Evolutionary conservation across 2,888 invertebrate species (phyloP), one percentile per base, ranked within the genome.

Genomic region (Cryptus armator): DNA sequence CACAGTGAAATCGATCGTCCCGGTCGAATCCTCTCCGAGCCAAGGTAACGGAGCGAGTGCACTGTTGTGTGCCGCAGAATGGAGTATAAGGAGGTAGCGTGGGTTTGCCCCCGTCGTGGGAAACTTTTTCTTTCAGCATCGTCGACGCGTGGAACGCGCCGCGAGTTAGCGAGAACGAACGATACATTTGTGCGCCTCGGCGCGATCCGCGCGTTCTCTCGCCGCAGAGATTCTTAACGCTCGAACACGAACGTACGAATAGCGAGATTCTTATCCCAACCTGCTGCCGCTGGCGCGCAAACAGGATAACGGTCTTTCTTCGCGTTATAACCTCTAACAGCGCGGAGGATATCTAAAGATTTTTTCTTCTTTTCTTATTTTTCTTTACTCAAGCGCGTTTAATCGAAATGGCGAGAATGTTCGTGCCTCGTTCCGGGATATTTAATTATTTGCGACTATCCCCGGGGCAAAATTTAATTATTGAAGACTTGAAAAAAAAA

Each of bases 91-190:
- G n/a, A 48, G 72, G 81, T 37, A 84, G 83, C 77, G 84, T 87
- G 74, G 83, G 81, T 86, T 86, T 83, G 81, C 81, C 78, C 62
- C 48, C 44, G 14, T 82, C 85, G 86, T 87, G 87, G 86, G 87
- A 87, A 87, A 82, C 44, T 86, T 87, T 85, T 83, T 88, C 83
- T 82, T 81, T 81, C 81, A 53, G 71, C 56, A 75, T 84, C 71
- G 81, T 66, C 77, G 68, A 86, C 84, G 86, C 64, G 81, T 87
- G 86, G 83, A 86, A 87, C 83, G 83, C 83, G 79, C 59, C 37
- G 77, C 68, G 59, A 67, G 67, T 5, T 43, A 56, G 44, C 77
- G 32, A 59, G 56, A 75, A 43, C 19, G 44, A 56, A 67, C 74
- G 32, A 68, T 77, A 70, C 74, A 74, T 83, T 83, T 83, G 72